Conservation (phyloP, 2,113 vertebrate genomes). For the Mustela lutreola region DNA sequence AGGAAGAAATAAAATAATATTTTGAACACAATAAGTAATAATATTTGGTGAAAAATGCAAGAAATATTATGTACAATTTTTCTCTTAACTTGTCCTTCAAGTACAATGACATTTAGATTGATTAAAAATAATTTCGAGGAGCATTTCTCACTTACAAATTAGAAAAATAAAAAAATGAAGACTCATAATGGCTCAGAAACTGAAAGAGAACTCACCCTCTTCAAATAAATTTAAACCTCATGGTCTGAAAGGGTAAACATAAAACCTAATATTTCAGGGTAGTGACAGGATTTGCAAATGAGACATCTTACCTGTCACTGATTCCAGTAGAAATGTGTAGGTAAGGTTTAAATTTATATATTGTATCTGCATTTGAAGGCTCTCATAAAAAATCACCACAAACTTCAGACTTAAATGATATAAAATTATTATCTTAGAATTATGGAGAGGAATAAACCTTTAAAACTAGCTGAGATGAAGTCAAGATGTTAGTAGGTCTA, state of each 20-base stretch:
- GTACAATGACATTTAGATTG: background rate
- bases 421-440: background rate
- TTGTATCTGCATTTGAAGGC: background rate
- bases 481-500: background rate
- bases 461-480: background rate
- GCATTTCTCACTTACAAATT: background rate
- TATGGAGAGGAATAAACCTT: background rate
- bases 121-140: background rate
- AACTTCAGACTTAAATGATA: background rate
- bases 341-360: background rate
- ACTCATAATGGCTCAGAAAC: background rate
- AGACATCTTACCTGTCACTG: background rate
- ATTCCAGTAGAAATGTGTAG: background rate
- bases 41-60: background rate
- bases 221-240: background rate
- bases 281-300: background rate
- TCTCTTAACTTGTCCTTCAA: background rate
- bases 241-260: background rate
- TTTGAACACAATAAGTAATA: background rate
- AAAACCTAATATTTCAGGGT: background rate
- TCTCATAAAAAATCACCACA: background rate
- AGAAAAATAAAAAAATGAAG: background rate
- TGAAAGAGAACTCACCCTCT: background rate
- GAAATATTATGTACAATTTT: background rate
- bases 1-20: slow-evolving; percentile 25